Conservation (phyloP, 92 coral and sea anemone species). For the Porites evermanni region DNA sequence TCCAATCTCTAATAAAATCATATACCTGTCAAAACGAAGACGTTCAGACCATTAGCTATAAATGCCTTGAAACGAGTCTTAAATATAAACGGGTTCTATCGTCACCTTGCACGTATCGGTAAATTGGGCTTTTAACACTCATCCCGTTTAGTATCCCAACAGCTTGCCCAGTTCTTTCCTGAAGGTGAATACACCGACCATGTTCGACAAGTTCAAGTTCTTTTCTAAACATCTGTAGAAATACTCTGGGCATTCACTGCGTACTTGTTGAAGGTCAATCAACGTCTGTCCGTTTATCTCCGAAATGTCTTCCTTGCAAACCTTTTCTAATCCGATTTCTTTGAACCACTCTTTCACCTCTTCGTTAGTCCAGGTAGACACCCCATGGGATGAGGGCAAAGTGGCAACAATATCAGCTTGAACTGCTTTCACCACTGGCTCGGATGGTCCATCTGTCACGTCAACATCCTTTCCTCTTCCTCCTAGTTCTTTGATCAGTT, state of each 20-base stretch:
- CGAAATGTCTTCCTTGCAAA: slow-evolving; percentile 42
- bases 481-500: no score
- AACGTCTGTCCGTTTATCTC: neutral
- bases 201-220: neutral
- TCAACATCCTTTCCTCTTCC: neutral
- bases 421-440: neutral
- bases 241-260: no score
- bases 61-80: no score
- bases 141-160: neutral
- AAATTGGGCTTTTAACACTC: no score
- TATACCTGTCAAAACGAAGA: no score
- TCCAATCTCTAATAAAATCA: no score
- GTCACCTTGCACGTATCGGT: no score
- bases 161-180: slow-evolving; percentile 58
- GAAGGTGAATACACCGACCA: slow-evolving; percentile 54
- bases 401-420: neutral
- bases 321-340: slow-evolving; percentile 47
- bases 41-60: no score
- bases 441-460: slow-evolving; percentile 9
- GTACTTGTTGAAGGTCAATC: no score
- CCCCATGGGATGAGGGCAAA: neutral
- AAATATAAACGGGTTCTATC: no score
- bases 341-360: slow-evolving; percentile 64
- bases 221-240: no score
- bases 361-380: slow-evolving; percentile 53